A percentile compares a stretch with the other conserved stretches of the same genome.
Conservation (phyloP, 1,140 invertebrate genomes). For the Formica selysi region DNA sequence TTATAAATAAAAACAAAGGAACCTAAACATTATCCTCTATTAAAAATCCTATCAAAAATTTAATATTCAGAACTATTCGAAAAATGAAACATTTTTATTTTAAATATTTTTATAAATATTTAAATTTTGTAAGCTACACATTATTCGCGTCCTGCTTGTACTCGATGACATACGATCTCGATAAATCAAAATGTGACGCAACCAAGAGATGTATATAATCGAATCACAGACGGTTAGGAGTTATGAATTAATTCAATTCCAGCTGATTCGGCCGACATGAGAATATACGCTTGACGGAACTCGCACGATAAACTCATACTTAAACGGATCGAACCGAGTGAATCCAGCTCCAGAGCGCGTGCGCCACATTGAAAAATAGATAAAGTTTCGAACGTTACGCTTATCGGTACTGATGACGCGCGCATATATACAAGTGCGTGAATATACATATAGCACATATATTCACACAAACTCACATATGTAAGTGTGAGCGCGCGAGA, state of each 20-base stretch:
- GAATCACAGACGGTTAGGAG: constrained; percentile 40
- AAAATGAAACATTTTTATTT: not conserved
- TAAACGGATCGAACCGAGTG: constrained; percentile 1
- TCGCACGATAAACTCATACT: constrained; percentile 46
- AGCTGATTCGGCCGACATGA: constrained; percentile 54
- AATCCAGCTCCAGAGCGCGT: constrained; percentile 1
- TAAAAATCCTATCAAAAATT: not conserved
- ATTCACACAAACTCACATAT: too few relatives aligned
- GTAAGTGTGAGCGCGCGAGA: not conserved
- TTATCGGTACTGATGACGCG: constrained; percentile 52
- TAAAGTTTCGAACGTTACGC: constrained; percentile 41
- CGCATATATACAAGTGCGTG: not conserved
- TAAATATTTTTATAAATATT: not conserved
- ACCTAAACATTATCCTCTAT: too few relatives aligned
- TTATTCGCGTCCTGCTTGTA: not conserved
- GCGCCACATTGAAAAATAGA: constrained; percentile 51
- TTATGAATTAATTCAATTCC: constrained; percentile 63
- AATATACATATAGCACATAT: not conserved
- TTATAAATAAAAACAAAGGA: not conserved
- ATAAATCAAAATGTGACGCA: constrained; percentile 57
- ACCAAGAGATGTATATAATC: constrained; percentile 49
- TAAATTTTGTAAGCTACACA: not conserved
- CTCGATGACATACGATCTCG: constrained; percentile 45
- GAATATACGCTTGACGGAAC: constrained; percentile 58
- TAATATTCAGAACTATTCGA: not conserved